Conservation (phyloP, 1,140 invertebrate genomes). For the Drosophila paulistorum region DNA sequence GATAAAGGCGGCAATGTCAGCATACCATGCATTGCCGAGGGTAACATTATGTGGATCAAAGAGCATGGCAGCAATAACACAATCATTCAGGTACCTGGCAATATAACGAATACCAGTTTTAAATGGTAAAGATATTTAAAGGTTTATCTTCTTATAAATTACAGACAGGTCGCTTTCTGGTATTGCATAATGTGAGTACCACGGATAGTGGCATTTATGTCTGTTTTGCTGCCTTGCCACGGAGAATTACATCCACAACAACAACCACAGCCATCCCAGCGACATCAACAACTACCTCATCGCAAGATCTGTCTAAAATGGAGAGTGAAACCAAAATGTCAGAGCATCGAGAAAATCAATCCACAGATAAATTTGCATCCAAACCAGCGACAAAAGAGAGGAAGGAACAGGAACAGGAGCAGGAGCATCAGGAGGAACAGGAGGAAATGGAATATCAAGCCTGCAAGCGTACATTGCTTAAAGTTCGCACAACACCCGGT, state of each 20-base stretch:
- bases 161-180: slow-evolving; percentile 72
- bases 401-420: too few relatives aligned
- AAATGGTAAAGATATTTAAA: not conserved
- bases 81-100: slow-evolving; percentile 66
- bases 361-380: not conserved
- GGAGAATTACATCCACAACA: slow-evolving; percentile 32
- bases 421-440: too few relatives aligned
- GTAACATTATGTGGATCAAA: slow-evolving; percentile 80
- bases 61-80: slow-evolving; percentile 74
- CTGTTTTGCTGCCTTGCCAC: slow-evolving; percentile 71
- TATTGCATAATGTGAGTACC: slow-evolving; percentile 74
- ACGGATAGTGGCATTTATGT: slow-evolving; percentile 74
- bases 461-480: slow-evolving; percentile 62
- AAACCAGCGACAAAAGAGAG: not conserved
- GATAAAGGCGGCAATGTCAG: slow-evolving; percentile 81
- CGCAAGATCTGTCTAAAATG: slow-evolving; percentile 10
- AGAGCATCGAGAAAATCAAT: not conserved
- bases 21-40: slow-evolving; percentile 77
- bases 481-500: slow-evolving; percentile 75
- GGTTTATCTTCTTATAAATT: not conserved
- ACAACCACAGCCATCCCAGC: slow-evolving; percentile 29
- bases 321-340: slow-evolving; percentile 2
- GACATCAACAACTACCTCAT: slow-evolving; percentile 55
- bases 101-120: too few relatives aligned
- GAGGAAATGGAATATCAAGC: slow-evolving; percentile 66